These are phyloP conservation scores for Sparus aurata DNA, from an alignment of 2,797 vertebrate genomes.

Conservation along the genomic window DNA sequence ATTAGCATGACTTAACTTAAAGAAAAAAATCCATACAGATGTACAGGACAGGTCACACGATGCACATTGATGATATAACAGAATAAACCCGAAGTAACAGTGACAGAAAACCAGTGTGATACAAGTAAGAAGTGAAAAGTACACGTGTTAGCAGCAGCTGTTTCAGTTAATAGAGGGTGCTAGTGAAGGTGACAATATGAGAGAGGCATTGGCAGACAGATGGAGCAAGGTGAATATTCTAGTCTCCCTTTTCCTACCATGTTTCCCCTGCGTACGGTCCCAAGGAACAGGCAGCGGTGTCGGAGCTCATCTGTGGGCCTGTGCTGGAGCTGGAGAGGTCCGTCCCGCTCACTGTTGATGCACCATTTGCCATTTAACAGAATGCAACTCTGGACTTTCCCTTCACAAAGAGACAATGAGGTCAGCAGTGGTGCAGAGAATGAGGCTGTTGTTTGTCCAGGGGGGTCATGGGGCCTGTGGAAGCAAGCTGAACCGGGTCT, in stretches of 20 bases:
- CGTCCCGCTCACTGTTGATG: constrained; percentile 65
- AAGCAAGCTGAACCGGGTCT: constrained; percentile 84
- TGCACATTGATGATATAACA: neutral
- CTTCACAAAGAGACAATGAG: constrained; percentile 90
- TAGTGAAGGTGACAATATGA: constrained; percentile 18
- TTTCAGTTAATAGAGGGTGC: constrained; percentile 1
- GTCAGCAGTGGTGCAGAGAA: constrained; percentile 88
- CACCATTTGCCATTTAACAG: constrained; percentile 82
- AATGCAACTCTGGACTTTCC: constrained; percentile 89
- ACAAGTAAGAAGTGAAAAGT: neutral
- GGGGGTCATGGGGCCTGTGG: constrained; percentile 81
- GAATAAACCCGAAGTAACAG: neutral
- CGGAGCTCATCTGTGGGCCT: constrained; percentile 76
- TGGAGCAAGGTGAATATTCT: constrained; percentile 44
- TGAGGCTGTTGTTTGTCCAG: constrained; percentile 88
- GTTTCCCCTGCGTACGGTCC: constrained; percentile 70
- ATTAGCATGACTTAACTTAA: constrained; percentile 14
- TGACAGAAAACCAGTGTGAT: constrained; percentile 4
- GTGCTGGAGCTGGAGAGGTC: constrained; percentile 64
- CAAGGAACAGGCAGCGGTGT: constrained; percentile 50
- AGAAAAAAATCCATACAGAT: constrained; percentile 11
- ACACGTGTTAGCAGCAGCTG: constrained; percentile 42
- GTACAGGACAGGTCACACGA: constrained; percentile 5
- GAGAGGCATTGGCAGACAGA: constrained; percentile 21
- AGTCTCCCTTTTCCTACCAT: constrained; percentile 79